phyloP scores from a whole-genome alignment of 2,888 invertebrate genomes.

The Drosophila nigricruria region DNA sequence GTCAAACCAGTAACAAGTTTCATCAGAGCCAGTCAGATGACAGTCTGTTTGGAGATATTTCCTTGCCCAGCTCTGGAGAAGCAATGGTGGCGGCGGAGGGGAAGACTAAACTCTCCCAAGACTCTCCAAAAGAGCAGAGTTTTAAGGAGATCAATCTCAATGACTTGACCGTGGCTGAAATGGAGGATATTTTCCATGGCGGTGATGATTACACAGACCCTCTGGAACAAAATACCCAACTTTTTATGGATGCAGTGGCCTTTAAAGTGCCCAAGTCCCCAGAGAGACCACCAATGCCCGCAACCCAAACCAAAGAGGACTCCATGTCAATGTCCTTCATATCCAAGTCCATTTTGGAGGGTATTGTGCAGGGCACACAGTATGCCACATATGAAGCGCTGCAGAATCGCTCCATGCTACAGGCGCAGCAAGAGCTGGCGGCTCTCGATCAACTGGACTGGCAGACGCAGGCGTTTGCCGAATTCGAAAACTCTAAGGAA shows the following conservation, averaged over 20 bases:
- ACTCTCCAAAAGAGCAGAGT: constrained; percentile 3
- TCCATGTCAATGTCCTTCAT: constrained; percentile 49
- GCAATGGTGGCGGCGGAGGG: not conserved
- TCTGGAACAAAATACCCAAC: constrained; percentile 81
- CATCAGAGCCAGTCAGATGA: constrained; percentile 57
- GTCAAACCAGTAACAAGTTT: constrained; percentile 23
- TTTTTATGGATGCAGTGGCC: constrained; percentile 82
- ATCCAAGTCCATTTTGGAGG: constrained; percentile 48
- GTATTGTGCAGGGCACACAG: constrained; percentile 79
- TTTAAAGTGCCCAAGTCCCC: constrained; percentile 70
- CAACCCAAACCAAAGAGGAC: constrained; percentile 29
- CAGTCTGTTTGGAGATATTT: constrained; percentile 75
- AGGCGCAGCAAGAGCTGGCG: constrained; percentile 50
- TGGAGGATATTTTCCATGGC: constrained; percentile 64
- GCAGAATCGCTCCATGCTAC: constrained; percentile 57
- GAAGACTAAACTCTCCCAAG: not conserved
- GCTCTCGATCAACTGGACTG: constrained; percentile 75
- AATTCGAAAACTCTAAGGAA: constrained; percentile 40
- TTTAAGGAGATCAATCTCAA: constrained; percentile 72
- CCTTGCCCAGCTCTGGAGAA: constrained; percentile 34
- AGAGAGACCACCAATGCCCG: constrained; percentile 10
- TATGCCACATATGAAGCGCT: constrained; percentile 79
- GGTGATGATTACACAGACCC: constrained; percentile 47
- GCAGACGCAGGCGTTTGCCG: constrained; percentile 80
- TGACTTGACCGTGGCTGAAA: constrained; percentile 53